Conservation (phyloP, 2,113 vertebrate genomes). For the Melanostigma gelatinosum region DNA sequence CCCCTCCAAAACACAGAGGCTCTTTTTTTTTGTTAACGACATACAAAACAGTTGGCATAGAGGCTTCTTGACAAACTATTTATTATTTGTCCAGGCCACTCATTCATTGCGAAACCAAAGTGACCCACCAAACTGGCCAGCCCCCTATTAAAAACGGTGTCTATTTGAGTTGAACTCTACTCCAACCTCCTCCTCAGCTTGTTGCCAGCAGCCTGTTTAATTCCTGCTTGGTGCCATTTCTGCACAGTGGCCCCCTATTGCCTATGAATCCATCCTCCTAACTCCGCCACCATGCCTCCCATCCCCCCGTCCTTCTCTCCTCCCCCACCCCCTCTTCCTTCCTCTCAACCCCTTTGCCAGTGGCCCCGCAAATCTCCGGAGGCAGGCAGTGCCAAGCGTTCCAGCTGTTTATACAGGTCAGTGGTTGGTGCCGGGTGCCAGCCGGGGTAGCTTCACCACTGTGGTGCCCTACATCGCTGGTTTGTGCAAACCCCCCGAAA, state of each 20-base stretch:
- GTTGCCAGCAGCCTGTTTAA: conserved; percentile 68
- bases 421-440: conserved; percentile 49
- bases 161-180: conserved; percentile 53
- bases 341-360: conserved; percentile 63
- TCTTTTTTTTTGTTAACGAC: not conserved
- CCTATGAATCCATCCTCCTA: conserved; percentile 41
- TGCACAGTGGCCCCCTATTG: conserved; percentile 61
- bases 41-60: conserved; percentile 47
- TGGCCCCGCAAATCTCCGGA: conserved; percentile 67
- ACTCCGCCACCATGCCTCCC: not conserved
- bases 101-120: conserved; percentile 38
- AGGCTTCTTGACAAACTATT: conserved; percentile 25
- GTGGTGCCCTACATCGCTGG: conserved; percentile 58
- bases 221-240: conserved; percentile 63
- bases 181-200: conserved; percentile 54
- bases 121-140: conserved; percentile 21
- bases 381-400: conserved; percentile 67
- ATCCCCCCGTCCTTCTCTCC: conserved; percentile 6
- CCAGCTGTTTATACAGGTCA: conserved; percentile 79
- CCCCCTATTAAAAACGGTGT: conserved; percentile 34
- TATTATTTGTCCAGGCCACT: conserved; percentile 41
- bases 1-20: conserved; percentile 29
- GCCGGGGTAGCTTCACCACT: conserved; percentile 56
- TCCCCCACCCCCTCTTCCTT: conserved; percentile 46
- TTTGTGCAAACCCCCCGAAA: conserved; percentile 36